Percentiles rank a stretch among this genome's conserved stretches.
phyloP scores from a whole-genome alignment of 2,888 invertebrate species.

The Drosophila histrio region DNA sequence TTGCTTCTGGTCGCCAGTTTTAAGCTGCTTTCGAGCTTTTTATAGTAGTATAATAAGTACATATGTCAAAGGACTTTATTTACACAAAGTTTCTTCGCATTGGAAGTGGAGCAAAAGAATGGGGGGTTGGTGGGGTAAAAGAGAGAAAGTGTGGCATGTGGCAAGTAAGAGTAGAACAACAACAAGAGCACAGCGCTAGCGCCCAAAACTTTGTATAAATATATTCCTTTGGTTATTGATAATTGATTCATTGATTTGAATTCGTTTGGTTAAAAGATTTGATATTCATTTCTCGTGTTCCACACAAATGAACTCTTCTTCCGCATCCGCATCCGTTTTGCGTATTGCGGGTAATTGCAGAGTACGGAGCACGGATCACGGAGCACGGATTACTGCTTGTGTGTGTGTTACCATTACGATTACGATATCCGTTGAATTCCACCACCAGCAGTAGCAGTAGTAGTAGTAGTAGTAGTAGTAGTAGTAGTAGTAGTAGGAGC shows the following conservation, averaged over 20 bases:
- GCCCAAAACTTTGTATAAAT: conserved; percentile 82
- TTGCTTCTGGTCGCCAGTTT: conserved; percentile 67
- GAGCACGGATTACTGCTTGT: conserved; percentile 56
- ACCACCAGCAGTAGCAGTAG: conserved; percentile 65
- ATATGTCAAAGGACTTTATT: conserved; percentile 82
- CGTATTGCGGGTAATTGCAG: conserved; percentile 24
- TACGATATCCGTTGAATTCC: conserved; percentile 53
- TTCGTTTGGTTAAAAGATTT: conserved; percentile 12
- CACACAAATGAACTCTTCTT: conserved; percentile 49
- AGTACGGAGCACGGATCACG: conserved; percentile 31
- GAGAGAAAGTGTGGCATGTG: conserved; percentile 26
- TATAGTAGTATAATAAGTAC: conserved; percentile 25
- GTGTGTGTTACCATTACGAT: conserved; percentile 69
- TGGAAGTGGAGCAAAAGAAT: conserved; percentile 45
- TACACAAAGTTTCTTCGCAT: conserved; percentile 81
- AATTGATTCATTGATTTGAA: conserved; percentile 14
- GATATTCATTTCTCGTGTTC: conserved; percentile 22
- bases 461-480: conserved; percentile 60
- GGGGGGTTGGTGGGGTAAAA: conserved; percentile 12
- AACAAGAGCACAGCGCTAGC: conserved; percentile 46
- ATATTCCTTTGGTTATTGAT: conserved; percentile 80
- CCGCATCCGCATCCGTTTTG: conserved; percentile 31
- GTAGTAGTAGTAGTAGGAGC: conserved; percentile 52
- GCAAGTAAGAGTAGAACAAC: conserved; percentile 42
- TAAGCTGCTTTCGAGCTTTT: conserved; percentile 25